Conservation (phyloP, 2,888 invertebrate genomes). For the Tigriopus californicus region DNA sequence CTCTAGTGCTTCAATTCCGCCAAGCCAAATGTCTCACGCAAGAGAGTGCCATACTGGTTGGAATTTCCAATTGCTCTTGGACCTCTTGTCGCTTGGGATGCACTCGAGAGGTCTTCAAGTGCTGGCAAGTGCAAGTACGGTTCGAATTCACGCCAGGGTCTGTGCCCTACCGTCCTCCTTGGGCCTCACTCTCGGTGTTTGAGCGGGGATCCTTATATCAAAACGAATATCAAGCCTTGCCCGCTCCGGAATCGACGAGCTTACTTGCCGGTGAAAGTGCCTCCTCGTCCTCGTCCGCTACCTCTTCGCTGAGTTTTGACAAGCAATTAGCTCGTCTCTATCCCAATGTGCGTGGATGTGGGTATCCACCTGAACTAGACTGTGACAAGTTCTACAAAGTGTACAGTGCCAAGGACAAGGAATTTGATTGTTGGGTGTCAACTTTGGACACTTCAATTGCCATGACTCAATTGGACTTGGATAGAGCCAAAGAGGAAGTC, state of each 20-base stretch:
- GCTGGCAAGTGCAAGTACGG: conserved; percentile 12
- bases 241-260: no score
- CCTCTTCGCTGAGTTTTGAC: background rate
- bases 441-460: conserved; percentile 6
- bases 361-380: conserved; percentile 13
- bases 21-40: conserved; percentile 3
- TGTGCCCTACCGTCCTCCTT: background rate
- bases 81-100: conserved; percentile 12
- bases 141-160: background rate
- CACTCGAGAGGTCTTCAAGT: conserved; percentile 8
- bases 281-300: background rate
- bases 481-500: conserved; percentile 12
- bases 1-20: conserved; percentile 10
- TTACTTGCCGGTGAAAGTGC: no score
- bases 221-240: background rate
- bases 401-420: background rate
- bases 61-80: conserved; percentile 15
- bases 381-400: conserved; percentile 13
- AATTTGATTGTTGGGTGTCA: conserved; percentile 13
- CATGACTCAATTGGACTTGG: conserved; percentile 5
- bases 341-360: conserved; percentile 15
- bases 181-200: background rate
- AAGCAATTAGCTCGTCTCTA: conserved; percentile 5
- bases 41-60: conserved; percentile 5
- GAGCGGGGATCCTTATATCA: background rate